phyloP scores from a whole-genome alignment of 2,113 vertebrate genomes.

The Pygathrix nemaeus region DNA sequence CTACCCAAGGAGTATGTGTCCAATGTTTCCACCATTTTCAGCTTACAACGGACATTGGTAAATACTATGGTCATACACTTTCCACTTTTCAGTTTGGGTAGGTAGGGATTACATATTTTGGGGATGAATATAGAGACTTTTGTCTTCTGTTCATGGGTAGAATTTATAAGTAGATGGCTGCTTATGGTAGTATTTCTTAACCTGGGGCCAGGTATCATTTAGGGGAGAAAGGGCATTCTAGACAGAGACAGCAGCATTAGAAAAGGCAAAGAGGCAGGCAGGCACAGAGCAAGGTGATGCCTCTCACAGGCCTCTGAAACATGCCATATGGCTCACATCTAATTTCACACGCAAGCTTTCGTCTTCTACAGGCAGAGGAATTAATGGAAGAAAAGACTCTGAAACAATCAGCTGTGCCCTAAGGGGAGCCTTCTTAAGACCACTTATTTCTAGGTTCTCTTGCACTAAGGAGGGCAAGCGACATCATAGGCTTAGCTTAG shows the following conservation, averaged over 20 bases:
- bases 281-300: not conserved
- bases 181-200: constrained; percentile 1
- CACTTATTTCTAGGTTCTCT: not conserved
- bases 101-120: not conserved
- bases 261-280: not conserved
- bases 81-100: not conserved
- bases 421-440: not conserved
- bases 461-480: not conserved
- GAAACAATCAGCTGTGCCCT: not conserved
- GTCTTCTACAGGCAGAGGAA: not conserved
- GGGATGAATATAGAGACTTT: not conserved
- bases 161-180: not conserved
- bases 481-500: not conserved
- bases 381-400: not conserved
- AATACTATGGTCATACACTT: not conserved
- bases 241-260: not conserved
- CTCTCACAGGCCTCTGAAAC: not conserved
- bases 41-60: not conserved
- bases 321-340: not conserved
- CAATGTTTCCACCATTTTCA: not conserved
- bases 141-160: not conserved
- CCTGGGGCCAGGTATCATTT: not conserved
- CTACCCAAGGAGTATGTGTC: not conserved
- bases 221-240: not conserved
- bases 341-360: not conserved